Percentiles rank a stretch among this genome's conserved stretches.
phyloP scores from a whole-genome alignment of 2,113 vertebrate genomes.

The Hippocampus zosterae region DNA sequence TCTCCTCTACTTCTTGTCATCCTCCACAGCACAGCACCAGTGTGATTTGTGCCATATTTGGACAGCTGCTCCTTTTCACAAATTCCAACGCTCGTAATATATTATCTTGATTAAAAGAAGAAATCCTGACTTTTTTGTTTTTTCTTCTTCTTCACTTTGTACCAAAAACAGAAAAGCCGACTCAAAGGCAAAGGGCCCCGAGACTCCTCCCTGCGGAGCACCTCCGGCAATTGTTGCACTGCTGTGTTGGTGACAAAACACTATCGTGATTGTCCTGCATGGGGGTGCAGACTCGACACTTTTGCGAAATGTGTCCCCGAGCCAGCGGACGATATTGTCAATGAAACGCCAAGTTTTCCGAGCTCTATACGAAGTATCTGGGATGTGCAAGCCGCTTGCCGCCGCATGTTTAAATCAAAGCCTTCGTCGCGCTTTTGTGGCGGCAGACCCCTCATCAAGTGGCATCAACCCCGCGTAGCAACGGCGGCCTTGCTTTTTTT shows the following conservation, averaged over 20 bases:
- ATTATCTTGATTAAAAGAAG: background rate
- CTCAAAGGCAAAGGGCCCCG: background rate
- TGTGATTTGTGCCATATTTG: background rate
- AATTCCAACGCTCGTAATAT: background rate
- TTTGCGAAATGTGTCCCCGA: background rate
- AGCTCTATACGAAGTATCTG: constrained; percentile 28
- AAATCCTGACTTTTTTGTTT: background rate
- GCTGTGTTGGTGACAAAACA: background rate
- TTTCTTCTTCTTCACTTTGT: background rate
- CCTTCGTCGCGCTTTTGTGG: constrained; percentile 6
- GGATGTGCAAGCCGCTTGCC: constrained; percentile 22
- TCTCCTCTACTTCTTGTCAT: background rate
- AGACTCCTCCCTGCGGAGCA: background rate
- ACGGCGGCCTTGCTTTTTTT: no score
- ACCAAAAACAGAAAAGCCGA: background rate
- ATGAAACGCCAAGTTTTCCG: constrained; percentile 20
- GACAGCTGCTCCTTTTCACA: background rate
- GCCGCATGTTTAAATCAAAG: constrained; percentile 49
- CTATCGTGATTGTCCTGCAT: background rate
- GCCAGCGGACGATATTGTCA: background rate
- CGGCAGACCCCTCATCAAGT: constrained; percentile 30
- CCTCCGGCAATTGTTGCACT: background rate
- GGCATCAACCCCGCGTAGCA: constrained; percentile 11
- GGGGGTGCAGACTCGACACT: background rate
- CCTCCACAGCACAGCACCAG: background rate